These are phyloP conservation scores for Scaptomyza hsui DNA, from an alignment of 1,140 invertebrate genomes.

Conservation along the genomic window DNA sequence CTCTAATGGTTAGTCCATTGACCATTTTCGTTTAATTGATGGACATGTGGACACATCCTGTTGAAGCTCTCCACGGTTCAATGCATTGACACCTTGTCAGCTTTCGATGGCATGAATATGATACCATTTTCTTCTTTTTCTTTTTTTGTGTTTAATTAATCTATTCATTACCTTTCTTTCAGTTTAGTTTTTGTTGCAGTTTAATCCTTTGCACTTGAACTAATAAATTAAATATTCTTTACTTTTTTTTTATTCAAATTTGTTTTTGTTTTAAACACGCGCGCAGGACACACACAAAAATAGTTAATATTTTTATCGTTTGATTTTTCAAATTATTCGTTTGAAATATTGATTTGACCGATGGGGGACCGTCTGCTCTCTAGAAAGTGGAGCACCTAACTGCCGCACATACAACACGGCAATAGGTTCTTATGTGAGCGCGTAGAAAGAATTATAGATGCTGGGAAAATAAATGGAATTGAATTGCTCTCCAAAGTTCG, in stretches of 20 bases:
- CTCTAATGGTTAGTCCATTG: slow-evolving; percentile 73
- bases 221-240: slow-evolving; percentile 19
- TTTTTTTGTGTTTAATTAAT: slow-evolving; percentile 16
- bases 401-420: slow-evolving; percentile 57
- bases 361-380: slow-evolving; percentile 67
- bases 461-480: slow-evolving; percentile 49
- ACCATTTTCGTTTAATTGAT: slow-evolving; percentile 81
- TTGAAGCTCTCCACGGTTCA: slow-evolving; percentile 36
- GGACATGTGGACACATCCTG: slow-evolving; percentile 73
- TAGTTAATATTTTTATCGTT: slow-evolving; percentile 25
- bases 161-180: slow-evolving; percentile 32
- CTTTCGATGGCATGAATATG: slow-evolving; percentile 43
- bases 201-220: slow-evolving; percentile 33
- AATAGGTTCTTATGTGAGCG: slow-evolving; percentile 75
- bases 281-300: slow-evolving; percentile 59
- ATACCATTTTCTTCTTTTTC: slow-evolving; percentile 31
- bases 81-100: slow-evolving; percentile 70
- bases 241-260: slow-evolving; percentile 23
- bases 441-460: slow-evolving; percentile 57
- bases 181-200: background rate
- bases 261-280: background rate
- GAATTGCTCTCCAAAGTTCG: slow-evolving; percentile 69
- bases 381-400: slow-evolving; percentile 77
- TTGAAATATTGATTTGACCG: slow-evolving; percentile 22
- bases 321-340: slow-evolving; percentile 14